Evolutionary conservation across 2,797 vertebrate species (phyloP), one percentile per base, ranked within the genome.

Genomic region (Tenualosa thibaudeaui): DNA sequence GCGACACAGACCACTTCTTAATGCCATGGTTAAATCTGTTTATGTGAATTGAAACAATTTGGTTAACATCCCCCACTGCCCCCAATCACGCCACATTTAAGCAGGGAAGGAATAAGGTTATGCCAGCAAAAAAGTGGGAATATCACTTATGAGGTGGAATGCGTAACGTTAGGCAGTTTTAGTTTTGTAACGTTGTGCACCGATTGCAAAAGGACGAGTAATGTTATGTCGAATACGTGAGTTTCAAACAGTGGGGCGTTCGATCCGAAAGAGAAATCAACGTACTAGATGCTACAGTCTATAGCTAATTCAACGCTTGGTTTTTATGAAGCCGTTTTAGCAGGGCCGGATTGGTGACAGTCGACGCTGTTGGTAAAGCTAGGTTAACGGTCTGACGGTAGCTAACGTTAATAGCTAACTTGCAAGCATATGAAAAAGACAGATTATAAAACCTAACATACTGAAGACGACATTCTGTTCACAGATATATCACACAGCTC

Each of bases 11-110:
- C 90, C 85, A 53, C 90, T 89, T 85, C 94, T 93, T 85, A 96
- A 85, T 2, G 96, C 95, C 96, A 97, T 97, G 85, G 37, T 87
- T 83, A 81, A 81, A 43, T 78, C 71, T 19, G 71, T 78, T 15
- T 40, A 6, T 43, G 71, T 8, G 19, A 22, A 56, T 3, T 15
- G 68, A 43, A 22, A 17, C 13, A 71, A 43, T 43, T 19, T 7
- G 15, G 31, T 5, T 5, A 71, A 71, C 5, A 75, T 75, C 40
- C 5, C 37, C 5, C 31, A 43, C 4, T 15, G 37, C 6, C 71
- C 71, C 71, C 0, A 43, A 19, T 43, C 6, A 19, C 22, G 54
- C 19, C 2, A 9, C 58, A 46, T 46, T 5, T 19, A 75, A 43
- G 68, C 22, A 40, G 17, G 22, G 40, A 37, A 71, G 2, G 31